Percentiles rank a stretch among this genome's conserved stretches.
These are phyloP conservation scores for Hippocampus barbouri DNA, from an alignment of 2,113 vertebrate genomes.

Conservation along the genomic window DNA sequence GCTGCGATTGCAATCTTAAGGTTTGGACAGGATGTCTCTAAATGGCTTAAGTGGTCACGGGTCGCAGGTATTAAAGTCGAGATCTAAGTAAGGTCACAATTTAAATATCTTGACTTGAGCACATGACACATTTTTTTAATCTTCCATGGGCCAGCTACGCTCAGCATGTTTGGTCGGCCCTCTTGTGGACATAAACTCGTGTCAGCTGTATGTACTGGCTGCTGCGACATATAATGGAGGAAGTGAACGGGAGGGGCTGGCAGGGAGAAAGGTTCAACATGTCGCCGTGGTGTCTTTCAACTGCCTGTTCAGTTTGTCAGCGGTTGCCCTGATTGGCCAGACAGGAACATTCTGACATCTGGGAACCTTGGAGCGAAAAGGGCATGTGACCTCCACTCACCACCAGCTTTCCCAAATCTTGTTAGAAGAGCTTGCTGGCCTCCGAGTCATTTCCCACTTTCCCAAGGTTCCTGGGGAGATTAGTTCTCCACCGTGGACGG, in stretches of 20 bases:
- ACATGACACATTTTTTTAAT: constrained; percentile 3
- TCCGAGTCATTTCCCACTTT: constrained; percentile 70
- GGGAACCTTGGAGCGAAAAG: constrained; percentile 60
- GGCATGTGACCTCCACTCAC: constrained; percentile 74
- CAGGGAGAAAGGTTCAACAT: constrained; percentile 14
- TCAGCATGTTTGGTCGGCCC: neutral
- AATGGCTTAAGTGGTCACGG: constrained; percentile 7
- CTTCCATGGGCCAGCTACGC: constrained; percentile 14
- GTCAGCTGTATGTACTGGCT: constrained; percentile 23
- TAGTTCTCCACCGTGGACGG: constrained; percentile 56
- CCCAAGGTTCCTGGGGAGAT: constrained; percentile 69
- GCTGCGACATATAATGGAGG: constrained; percentile 17
- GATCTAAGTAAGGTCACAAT: constrained; percentile 13
- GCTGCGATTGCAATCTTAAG: constrained; percentile 8
- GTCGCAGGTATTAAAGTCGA: constrained; percentile 2
- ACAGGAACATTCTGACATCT: constrained; percentile 59
- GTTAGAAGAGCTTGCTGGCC: constrained; percentile 65
- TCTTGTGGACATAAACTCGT: neutral
- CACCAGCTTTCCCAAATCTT: constrained; percentile 73
- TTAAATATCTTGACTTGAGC: constrained; percentile 3
- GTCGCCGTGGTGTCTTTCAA: constrained; percentile 40
- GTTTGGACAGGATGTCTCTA: constrained; percentile 4
- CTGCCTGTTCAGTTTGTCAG: constrained; percentile 30
- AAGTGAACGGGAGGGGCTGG: neutral
- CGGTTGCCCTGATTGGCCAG: constrained; percentile 38